Conservation (phyloP, 2,888 invertebrate species). For the Morinoia aosen region DNA sequence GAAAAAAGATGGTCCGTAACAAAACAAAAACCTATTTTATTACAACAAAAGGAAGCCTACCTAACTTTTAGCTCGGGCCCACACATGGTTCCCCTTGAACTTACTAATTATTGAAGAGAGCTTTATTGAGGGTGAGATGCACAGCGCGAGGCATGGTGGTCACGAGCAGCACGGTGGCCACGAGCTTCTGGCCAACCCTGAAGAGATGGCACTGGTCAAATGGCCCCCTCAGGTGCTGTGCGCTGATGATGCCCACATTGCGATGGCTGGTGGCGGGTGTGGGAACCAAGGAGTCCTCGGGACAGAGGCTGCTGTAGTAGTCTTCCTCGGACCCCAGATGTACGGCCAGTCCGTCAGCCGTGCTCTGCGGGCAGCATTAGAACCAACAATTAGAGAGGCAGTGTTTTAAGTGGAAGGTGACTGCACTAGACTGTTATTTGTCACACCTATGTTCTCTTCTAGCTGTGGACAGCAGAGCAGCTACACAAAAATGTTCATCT, state of each 20-base stretch:
- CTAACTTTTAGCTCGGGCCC: too few relatives aligned
- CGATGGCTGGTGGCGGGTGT: too few relatives aligned
- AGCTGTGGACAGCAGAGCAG: too few relatives aligned
- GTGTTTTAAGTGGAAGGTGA: too few relatives aligned
- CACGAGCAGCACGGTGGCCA: background rate
- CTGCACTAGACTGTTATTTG: too few relatives aligned
- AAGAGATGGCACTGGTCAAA: constrained; percentile 47
- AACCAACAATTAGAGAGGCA: too few relatives aligned
- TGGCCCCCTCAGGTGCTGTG: constrained; percentile 29
- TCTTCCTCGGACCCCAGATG: constrained; percentile 21
- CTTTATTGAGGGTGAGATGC: constrained; percentile 40
- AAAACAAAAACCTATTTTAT: too few relatives aligned
- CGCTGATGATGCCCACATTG: constrained; percentile 15
- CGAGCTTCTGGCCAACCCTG: constrained; percentile 30
- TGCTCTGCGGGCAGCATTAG: background rate
- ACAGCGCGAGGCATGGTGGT: background rate
- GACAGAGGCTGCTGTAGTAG: constrained; percentile 6
- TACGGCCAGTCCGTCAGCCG: constrained; percentile 3
- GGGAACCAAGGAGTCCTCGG: background rate
- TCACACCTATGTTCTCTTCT: too few relatives aligned
- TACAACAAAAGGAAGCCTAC: too few relatives aligned
- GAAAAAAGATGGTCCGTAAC: too few relatives aligned
- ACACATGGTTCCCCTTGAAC: background rate
- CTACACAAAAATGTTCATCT: too few relatives aligned
- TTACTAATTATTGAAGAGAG: constrained; percentile 41